A percentile compares a stretch with the other conserved stretches of the same genome.
These are phyloP conservation scores for Mythimna ferrago DNA, from an alignment of 2,888 invertebrate genomes.

Conservation along the genomic window DNA sequence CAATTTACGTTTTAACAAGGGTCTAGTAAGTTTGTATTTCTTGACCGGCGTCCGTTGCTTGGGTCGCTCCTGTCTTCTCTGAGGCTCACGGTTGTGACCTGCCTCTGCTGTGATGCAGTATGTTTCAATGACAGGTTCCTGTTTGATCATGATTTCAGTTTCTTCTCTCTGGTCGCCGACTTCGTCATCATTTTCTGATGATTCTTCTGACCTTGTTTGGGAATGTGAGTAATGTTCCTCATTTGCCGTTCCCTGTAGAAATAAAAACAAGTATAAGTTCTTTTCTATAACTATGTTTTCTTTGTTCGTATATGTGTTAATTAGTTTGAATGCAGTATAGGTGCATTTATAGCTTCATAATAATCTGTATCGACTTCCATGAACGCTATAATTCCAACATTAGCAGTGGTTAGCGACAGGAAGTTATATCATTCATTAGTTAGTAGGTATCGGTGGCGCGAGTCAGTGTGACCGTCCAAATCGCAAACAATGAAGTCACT, in stretches of 20 bases:
- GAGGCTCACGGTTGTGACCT: not conserved
- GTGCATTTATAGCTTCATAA: not conserved
- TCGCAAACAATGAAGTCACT: constrained; percentile 50
- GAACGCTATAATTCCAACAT: not conserved
- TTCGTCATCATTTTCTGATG: constrained; percentile 61
- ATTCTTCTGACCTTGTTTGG: constrained; percentile 51
- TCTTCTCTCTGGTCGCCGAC: constrained; percentile 60
- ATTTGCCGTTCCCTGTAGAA: constrained; percentile 43
- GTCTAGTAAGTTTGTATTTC: constrained; percentile 50
- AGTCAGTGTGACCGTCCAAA: constrained; percentile 20
- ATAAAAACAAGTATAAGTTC: not conserved
- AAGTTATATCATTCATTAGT: constrained; percentile 21
- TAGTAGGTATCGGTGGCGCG: not conserved
- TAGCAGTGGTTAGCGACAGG: not conserved
- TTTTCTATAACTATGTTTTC: not conserved
- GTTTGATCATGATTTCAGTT: constrained; percentile 72
- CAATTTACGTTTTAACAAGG: constrained; percentile 60
- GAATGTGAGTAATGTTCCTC: constrained; percentile 33
- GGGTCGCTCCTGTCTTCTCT: constrained; percentile 23
- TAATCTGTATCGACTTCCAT: not conserved
- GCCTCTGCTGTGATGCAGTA: constrained; percentile 30
- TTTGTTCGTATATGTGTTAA: not conserved
- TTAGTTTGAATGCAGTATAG: not conserved
- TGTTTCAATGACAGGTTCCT: constrained; percentile 67
- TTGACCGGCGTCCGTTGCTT: constrained; percentile 33